Percentiles rank a stretch among this genome's conserved stretches.
phyloP scores from a whole-genome alignment of 2,888 invertebrate species.

The Panopea generosa region DNA sequence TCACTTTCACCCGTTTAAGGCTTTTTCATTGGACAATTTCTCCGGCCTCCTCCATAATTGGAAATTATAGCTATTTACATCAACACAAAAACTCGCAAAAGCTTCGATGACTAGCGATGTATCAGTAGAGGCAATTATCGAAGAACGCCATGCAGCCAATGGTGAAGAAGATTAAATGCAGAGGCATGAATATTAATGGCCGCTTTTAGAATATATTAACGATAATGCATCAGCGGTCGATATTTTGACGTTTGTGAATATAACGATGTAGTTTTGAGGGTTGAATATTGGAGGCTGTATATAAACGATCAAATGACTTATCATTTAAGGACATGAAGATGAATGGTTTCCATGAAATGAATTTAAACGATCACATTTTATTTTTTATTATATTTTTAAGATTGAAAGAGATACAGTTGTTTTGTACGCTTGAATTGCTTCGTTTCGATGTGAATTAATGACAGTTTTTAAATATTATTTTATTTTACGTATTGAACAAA shows the following conservation, averaged over 20 bases:
- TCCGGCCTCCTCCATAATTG: constrained; percentile 44
- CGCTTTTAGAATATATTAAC: not conserved
- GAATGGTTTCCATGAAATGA: too few relatives aligned
- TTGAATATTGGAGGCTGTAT: too few relatives aligned
- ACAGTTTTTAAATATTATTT: too few relatives aligned
- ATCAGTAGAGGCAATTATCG: constrained; percentile 27
- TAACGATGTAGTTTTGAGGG: too few relatives aligned
- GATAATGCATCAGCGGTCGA: constrained; percentile 3
- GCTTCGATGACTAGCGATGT: not conserved
- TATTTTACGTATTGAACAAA: too few relatives aligned
- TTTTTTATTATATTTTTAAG: too few relatives aligned
- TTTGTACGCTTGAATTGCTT: too few relatives aligned
- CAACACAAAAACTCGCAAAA: constrained; percentile 34
- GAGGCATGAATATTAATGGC: constrained; percentile 50
- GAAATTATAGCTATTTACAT: constrained; percentile 57
- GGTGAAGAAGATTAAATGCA: not conserved
- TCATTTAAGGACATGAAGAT: too few relatives aligned
- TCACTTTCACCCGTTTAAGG: constrained; percentile 35
- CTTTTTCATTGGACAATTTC: constrained; percentile 47
- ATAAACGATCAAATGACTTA: too few relatives aligned
- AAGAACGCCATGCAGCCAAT: constrained; percentile 23
- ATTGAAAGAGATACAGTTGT: too few relatives aligned
- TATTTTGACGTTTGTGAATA: not conserved
- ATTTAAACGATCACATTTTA: too few relatives aligned
- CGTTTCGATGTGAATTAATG: too few relatives aligned